Evolutionary conservation across 1,140 invertebrate genomes (phyloP), one percentile per base, ranked within the genome.

Genomic region (Ladona fulva): DNA sequence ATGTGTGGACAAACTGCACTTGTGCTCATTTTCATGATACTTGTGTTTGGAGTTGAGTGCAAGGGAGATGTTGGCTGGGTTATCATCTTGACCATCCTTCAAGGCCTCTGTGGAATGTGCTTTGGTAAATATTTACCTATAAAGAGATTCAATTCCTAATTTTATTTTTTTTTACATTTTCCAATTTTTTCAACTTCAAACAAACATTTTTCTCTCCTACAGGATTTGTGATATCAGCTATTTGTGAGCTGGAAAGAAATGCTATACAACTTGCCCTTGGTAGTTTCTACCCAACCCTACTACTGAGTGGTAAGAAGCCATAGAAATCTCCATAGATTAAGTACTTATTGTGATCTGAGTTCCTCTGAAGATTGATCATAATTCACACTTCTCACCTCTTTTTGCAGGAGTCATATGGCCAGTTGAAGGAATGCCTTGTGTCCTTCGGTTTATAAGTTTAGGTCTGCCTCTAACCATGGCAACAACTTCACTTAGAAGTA

Each of bases 211-310:
- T 75, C 25, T 29, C 24, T 14, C 75, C 3, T 78, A 79, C 74
- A 86, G 95, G 95, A 81, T 93, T 97, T 82, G 92, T 97, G 0
- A 94, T 97, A 24, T 95, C 96, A 0, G 92, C 92, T 37, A 85
- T 92, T 1, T 96, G 95, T 83, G 93, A 95, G 24, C 94, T 93
- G 10, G 96, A 99, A 86, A 90, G 94, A 78, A 95, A 94, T 10
- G 96, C 96, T 0, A 97, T 97, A 0, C 97, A 97, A 84, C 85
- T 97, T 79, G 94, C 96, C 0, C 89, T 98, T 83, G 96, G 96
- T 5, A 95, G 93, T 6, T 97, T 99, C 83, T 90, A 98, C 79
- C 96, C 96, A 0, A 96, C 96, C 82, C 90, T 98, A 14, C 89
- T 97, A 86, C 84, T 97, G 1, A 95, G 95, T 83, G 95, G 74